Percentiles rank a stretch among this genome's conserved stretches.
Conservation (phyloP, 2,113 vertebrate species). For the Thunnus thynnus region DNA sequence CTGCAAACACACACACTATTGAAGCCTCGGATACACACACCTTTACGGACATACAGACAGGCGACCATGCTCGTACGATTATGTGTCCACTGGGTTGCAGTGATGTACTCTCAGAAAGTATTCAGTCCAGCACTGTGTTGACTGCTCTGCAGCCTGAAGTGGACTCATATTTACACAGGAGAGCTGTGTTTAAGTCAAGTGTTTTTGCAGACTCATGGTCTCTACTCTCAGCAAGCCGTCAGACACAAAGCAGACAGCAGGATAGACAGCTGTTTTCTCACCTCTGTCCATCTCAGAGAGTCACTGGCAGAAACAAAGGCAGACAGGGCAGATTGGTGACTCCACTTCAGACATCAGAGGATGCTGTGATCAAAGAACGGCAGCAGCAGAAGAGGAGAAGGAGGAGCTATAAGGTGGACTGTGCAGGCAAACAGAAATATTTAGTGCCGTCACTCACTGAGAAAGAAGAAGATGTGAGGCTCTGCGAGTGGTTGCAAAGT, state of each 20-base stretch:
- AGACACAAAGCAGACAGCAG: slow-evolving; percentile 12
- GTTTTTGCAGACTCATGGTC: slow-evolving; percentile 2
- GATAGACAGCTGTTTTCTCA: slow-evolving; percentile 23
- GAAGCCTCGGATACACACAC: neutral
- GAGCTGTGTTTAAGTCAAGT: neutral
- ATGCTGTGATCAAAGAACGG: slow-evolving; percentile 18
- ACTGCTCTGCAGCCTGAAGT: slow-evolving; percentile 3
- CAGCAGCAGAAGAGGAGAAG: slow-evolving; percentile 15
- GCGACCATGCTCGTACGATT: neutral
- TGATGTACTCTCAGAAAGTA: slow-evolving; percentile 1
- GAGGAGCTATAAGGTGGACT: slow-evolving; percentile 40
- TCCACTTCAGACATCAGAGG: slow-evolving; percentile 48
- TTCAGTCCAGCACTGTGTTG: neutral
- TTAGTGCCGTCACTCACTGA: neutral
- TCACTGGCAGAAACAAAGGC: slow-evolving; percentile 11
- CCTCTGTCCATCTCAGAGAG: slow-evolving; percentile 4
- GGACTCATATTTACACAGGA: neutral
- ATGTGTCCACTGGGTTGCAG: neutral
- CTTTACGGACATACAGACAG: slow-evolving; percentile 24
- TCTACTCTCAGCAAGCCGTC: neutral
- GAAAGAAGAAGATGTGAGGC: slow-evolving; percentile 18
- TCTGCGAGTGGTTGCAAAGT: slow-evolving; percentile 65
- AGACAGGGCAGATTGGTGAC: slow-evolving; percentile 37
- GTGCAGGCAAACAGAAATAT: slow-evolving; percentile 21
- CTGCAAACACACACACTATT: slow-evolving; percentile 14